phyloP scores from a whole-genome alignment of 1,140 invertebrate genomes.

The Eumeta japonica region DNA sequence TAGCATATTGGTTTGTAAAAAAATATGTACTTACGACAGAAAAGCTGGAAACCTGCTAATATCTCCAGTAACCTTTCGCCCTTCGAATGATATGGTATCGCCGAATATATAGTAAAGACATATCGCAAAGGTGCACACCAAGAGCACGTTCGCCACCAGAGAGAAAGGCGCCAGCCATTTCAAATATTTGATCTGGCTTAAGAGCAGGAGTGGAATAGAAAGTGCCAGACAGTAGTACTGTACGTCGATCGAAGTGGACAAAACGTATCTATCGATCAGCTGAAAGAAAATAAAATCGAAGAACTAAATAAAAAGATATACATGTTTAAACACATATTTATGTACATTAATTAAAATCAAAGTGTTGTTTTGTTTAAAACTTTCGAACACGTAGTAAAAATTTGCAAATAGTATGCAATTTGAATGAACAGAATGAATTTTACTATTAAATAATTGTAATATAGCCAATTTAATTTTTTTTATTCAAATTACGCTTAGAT shows the following conservation, averaged over 20 bases:
- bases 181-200: conserved; percentile 68
- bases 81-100: conserved; percentile 42
- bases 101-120: conserved; percentile 74
- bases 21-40: conserved; percentile 48
- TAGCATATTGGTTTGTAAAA: conserved; percentile 46
- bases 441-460: too few species aligned
- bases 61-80: conserved; percentile 44
- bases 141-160: conserved; percentile 66
- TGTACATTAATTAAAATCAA: too few species aligned
- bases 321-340: too few species aligned
- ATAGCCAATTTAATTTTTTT: too few species aligned
- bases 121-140: conserved; percentile 67
- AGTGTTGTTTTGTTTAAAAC: too few species aligned
- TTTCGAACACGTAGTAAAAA: too few species aligned
- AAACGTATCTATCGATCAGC: conserved; percentile 47
- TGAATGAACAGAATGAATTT: too few species aligned
- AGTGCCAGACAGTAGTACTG: conserved; percentile 64
- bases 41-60: conserved; percentile 34
- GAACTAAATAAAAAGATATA: too few species aligned
- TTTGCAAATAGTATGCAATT: too few species aligned
- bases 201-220: conserved; percentile 60
- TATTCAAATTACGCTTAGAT: too few species aligned
- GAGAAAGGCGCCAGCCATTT: conserved; percentile 76
- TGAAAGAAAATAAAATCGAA: conserved; percentile 27
- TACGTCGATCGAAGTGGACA: too few species aligned